Evolutionary conservation across 2,113 vertebrate species (phyloP).

Genomic region (Nesogale talazaci): DNA sequence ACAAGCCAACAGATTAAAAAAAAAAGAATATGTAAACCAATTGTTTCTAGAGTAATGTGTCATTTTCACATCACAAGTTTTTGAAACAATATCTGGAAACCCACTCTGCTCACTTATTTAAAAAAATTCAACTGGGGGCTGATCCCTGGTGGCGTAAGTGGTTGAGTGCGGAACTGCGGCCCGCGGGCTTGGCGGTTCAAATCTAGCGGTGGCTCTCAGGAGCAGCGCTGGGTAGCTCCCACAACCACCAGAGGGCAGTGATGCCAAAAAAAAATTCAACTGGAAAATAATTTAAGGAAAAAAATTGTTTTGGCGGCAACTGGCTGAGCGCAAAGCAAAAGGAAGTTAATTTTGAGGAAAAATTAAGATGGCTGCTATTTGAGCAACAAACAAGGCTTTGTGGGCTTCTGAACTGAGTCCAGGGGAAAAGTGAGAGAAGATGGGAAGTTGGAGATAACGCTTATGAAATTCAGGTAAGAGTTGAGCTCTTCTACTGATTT

Average conservation of each 20-base stretch:
- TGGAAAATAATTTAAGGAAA: no score
- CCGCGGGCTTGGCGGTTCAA: no score
- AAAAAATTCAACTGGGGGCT: no score
- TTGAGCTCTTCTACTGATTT: slow-evolving; percentile 31
- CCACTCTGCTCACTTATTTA: slow-evolving; percentile 19
- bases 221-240: no score
- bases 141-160: no score
- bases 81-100: slow-evolving; percentile 30
- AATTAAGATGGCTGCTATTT: not conserved
- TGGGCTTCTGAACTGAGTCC: not conserved
- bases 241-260: no score
- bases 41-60: slow-evolving; percentile 16
- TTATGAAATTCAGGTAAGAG: slow-evolving; percentile 61
- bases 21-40: not conserved
- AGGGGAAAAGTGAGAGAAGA: slow-evolving; percentile 68
- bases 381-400: not conserved
- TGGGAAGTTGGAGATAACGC: slow-evolving; percentile 38
- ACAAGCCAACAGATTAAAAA: not conserved
- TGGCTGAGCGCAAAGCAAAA: not conserved
- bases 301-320: not conserved
- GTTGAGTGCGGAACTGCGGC: no score
- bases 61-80: slow-evolving; percentile 27
- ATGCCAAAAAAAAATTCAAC: no score
- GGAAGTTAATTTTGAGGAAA: not conserved
- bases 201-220: no score